Evolutionary conservation across 2,888 invertebrate species (phyloP).

Genomic region (Andrena hattorfiana): DNA sequence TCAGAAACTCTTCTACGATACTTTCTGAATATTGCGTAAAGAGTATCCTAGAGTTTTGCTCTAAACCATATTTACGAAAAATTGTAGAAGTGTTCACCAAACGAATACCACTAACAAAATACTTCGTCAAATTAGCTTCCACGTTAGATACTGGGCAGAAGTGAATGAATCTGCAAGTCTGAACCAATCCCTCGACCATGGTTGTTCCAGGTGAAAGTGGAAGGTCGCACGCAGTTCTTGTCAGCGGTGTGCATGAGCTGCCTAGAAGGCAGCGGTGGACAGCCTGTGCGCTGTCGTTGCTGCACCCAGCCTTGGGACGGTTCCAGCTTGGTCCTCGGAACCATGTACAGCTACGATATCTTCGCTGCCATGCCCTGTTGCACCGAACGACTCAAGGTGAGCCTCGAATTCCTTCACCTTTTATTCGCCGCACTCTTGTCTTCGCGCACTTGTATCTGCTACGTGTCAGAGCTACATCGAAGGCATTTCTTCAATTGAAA

Average conservation of each 20-base stretch:
- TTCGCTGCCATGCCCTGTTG: constrained; percentile 99
- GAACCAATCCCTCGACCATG: constrained; percentile 15
- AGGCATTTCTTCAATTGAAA: no score
- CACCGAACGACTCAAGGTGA: constrained; percentile 95
- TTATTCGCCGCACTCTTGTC: neutral
- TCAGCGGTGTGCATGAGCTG: constrained; percentile 98
- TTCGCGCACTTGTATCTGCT: neutral
- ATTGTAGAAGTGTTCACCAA: neutral
- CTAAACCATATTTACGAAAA: neutral
- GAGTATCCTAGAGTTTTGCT: no score
- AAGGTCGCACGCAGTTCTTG: constrained; percentile 95
- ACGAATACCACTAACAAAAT: no score
- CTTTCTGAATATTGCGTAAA: no score
- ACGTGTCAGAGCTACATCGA: no score
- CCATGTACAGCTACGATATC: constrained; percentile 99
- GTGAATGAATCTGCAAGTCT: neutral
- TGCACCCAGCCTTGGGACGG: constrained; percentile 97
- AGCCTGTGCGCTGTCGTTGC: constrained; percentile 93
- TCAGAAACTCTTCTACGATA: no score
- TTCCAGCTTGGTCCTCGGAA: constrained; percentile 96
- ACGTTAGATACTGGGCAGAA: no score
- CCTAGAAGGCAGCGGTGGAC: constrained; percentile 92
- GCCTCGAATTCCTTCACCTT: constrained; percentile 20
- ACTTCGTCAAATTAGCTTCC: neutral
- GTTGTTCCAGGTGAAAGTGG: constrained; percentile 92